Evolutionary conservation across 2,113 vertebrate species (phyloP), one percentile per base, ranked within the genome.

Genomic region (Malaclemys terrapin): DNA sequence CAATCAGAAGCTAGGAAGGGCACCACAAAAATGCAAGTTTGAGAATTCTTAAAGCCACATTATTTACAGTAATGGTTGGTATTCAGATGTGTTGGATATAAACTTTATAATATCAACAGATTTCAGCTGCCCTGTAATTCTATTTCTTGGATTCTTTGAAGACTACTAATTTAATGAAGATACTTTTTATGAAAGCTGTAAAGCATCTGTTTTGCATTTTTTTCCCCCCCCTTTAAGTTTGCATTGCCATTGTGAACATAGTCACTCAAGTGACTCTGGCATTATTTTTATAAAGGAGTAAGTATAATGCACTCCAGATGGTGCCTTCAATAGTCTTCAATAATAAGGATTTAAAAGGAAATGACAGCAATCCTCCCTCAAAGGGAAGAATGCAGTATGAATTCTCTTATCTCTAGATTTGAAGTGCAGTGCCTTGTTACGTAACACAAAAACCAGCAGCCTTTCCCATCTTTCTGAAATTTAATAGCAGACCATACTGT

Each of bases 281-380:
- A 93, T 87, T 95, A 78, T 97, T 97, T 98, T 98, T 97, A 92
- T 93, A 82, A 96, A 95, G 92, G 83, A 96, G 49, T 53, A 94
- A 95, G 83, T 79, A n/a, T 97, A 97, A 98, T 97, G 88, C 59
- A 52, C 82, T 97, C 98, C 98, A 98, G 98, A 98, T 98, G 98
- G 92, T 96, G 90, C 93, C 89, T 91, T 92, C 83, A 95, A 81
- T 84, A 65, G 85, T 96, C 81, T 96, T 95, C 84, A 75, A 81
- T 96, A 97, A 93, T 91, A 96, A 84, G 94, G 85, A 89, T 95
- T 97, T 98, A 53, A 96, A 96, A 87, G 31, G n/a, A 89, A 91
- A 95, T 53, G 25, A 57, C 56, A 83, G 24, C 59, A 84, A 35
- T 93, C 79, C 87, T 96, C 69, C 82, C 84, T 90, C 62, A 1